These are phyloP conservation scores for Tyrannus savana DNA, from an alignment of 2,113 vertebrate genomes.

Conservation along the genomic window DNA sequence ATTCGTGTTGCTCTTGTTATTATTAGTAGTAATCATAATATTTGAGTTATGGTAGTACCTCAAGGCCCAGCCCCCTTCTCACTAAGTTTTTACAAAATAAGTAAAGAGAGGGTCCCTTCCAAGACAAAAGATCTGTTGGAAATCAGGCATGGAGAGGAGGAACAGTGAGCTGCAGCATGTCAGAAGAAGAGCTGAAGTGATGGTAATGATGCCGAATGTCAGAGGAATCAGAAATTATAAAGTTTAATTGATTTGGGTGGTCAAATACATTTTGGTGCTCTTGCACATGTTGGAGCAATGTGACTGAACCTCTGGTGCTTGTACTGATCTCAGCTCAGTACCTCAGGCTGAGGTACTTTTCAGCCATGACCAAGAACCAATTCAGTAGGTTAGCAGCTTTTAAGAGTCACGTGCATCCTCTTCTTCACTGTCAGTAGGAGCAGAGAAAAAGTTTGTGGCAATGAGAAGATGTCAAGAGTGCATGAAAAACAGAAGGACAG, in stretches of 20 bases:
- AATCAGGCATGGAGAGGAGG: background rate
- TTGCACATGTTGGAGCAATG: background rate
- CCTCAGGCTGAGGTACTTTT: background rate
- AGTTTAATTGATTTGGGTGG: background rate
- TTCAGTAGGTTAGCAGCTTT: background rate
- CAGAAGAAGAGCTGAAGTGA: background rate
- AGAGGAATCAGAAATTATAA: background rate
- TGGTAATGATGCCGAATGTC: background rate
- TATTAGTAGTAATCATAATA: conserved; percentile 38
- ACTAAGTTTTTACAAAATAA: background rate
- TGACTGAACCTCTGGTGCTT: background rate
- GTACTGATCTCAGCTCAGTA: background rate
- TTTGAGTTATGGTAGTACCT: conserved; percentile 20
- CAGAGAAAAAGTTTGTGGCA: background rate
- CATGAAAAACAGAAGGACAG: background rate
- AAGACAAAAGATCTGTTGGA: background rate
- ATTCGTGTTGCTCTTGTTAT: conserved; percentile 14
- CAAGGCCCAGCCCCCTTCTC: background rate
- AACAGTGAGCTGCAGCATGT: background rate
- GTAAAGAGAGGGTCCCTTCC: background rate
- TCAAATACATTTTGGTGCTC: background rate
- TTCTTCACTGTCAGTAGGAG: background rate
- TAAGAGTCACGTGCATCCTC: background rate
- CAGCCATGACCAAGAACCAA: background rate
- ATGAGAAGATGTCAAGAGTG: background rate